Evolutionary conservation across 2,113 vertebrate genomes (phyloP).

Genomic region (Blennius ocellaris): DNA sequence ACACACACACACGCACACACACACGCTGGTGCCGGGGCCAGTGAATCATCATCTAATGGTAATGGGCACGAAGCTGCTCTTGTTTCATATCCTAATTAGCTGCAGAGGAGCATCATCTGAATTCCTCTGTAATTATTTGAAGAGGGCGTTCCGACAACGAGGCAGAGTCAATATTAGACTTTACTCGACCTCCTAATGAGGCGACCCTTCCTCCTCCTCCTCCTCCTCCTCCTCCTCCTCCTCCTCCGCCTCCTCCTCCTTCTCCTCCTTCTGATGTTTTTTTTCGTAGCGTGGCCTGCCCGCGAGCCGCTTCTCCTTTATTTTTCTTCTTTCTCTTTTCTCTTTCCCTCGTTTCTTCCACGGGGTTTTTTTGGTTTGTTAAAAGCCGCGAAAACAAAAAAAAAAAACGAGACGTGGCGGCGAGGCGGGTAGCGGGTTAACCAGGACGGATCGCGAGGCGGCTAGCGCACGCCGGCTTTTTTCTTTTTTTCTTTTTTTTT

Average conservation of each 20-base stretch:
- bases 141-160: conserved; percentile 60
- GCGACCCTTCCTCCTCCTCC: background rate
- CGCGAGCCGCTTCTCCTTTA: conserved; percentile 1
- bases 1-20: conserved; percentile 29
- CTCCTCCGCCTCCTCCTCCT: too few relatives aligned
- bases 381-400: too few relatives aligned
- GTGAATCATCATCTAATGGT: conserved; percentile 62
- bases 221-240: background rate
- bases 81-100: conserved; percentile 76
- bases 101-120: conserved; percentile 55
- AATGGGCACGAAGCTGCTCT: conserved; percentile 58
- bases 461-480: conserved; percentile 52
- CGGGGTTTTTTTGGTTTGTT: conserved; percentile 49
- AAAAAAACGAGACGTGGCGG: conserved; percentile 52
- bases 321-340: too few relatives aligned
- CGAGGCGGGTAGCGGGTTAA: conserved; percentile 42
- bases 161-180: conserved; percentile 74
- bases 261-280: conserved; percentile 29
- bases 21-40: conserved; percentile 25
- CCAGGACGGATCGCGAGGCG: conserved; percentile 47
- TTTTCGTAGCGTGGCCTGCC: conserved; percentile 28
- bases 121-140: conserved; percentile 74
- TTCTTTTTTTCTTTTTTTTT: too few relatives aligned
- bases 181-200: conserved; percentile 65
- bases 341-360: too few relatives aligned